A percentile compares a stretch with the other conserved stretches of the same genome.
These are phyloP conservation scores for Tauraco hartlaubi DNA, from an alignment of 2,797 vertebrate species.

Conservation along the genomic window DNA sequence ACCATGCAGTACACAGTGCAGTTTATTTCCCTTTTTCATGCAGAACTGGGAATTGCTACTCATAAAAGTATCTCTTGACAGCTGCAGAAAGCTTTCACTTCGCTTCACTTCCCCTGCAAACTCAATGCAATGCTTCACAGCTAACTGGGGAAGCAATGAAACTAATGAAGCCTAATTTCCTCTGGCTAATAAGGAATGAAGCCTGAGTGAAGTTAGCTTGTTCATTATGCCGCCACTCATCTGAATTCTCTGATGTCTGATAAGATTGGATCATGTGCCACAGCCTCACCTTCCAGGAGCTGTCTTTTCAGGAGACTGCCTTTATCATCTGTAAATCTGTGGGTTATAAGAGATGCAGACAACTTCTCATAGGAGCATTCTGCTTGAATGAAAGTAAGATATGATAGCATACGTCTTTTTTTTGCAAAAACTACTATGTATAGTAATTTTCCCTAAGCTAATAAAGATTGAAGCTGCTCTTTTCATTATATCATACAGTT, in stretches of 20 bases:
- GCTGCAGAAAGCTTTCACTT: not conserved
- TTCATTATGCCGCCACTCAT: not conserved
- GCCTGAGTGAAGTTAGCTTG: not conserved
- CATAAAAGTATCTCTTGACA: not conserved
- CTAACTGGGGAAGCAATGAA: not conserved
- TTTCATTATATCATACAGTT: not conserved
- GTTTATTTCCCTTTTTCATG: not conserved
- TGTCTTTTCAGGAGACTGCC: not conserved
- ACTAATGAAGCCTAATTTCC: conserved; percentile 32
- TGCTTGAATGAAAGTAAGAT: not conserved
- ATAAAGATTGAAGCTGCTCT: not conserved
- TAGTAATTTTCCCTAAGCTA: not conserved
- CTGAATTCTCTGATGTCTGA: conserved; percentile 9
- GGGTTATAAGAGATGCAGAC: not conserved
- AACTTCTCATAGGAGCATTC: not conserved
- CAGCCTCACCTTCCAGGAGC: not conserved
- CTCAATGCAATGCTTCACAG: not conserved
- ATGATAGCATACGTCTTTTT: not conserved
- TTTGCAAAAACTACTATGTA: not conserved
- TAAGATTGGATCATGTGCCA: not conserved
- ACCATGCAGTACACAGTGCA: not conserved
- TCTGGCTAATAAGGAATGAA: not conserved
- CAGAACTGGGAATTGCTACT: not conserved
- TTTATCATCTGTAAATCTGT: not conserved
- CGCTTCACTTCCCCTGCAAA: not conserved